These are phyloP conservation scores for Drosophila nigrodunni DNA, from an alignment of 1,140 invertebrate genomes.

Conservation along the genomic window DNA sequence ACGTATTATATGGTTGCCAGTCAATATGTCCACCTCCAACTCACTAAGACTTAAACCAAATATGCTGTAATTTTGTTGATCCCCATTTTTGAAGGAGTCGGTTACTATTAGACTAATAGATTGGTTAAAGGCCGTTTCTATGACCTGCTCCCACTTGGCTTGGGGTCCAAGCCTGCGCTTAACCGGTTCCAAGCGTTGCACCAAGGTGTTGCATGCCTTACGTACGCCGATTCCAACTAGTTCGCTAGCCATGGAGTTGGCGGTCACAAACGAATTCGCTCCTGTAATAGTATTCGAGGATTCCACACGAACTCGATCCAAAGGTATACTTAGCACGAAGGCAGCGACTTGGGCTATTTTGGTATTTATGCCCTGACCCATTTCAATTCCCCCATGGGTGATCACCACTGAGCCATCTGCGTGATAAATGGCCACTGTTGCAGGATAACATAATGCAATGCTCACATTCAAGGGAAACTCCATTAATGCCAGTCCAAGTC, in stretches of 20 bases:
- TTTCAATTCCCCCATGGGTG: constrained; percentile 89
- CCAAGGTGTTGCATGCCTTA: constrained; percentile 88
- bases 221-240: constrained; percentile 88
- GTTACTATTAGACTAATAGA: constrained; percentile 88
- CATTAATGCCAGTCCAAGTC: constrained; percentile 86
- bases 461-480: constrained; percentile 86
- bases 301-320: constrained; percentile 89
- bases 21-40: constrained; percentile 90
- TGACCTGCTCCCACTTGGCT: constrained; percentile 88
- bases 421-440: constrained; percentile 87
- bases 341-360: constrained; percentile 91
- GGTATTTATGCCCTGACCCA: constrained; percentile 91
- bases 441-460: constrained; percentile 85
- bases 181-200: constrained; percentile 87
- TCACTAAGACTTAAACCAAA: constrained; percentile 87
- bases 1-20: constrained; percentile 87
- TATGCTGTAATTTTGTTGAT: constrained; percentile 85
- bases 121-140: constrained; percentile 86
- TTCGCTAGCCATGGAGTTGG: constrained; percentile 90
- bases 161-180: constrained; percentile 86
- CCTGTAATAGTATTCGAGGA: constrained; percentile 87
- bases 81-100: constrained; percentile 85
- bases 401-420: constrained; percentile 89
- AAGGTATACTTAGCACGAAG: constrained; percentile 89
- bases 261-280: constrained; percentile 88